phyloP scores from a whole-genome alignment of 2,888 invertebrate species.

The Stenotaenia linearis region DNA sequence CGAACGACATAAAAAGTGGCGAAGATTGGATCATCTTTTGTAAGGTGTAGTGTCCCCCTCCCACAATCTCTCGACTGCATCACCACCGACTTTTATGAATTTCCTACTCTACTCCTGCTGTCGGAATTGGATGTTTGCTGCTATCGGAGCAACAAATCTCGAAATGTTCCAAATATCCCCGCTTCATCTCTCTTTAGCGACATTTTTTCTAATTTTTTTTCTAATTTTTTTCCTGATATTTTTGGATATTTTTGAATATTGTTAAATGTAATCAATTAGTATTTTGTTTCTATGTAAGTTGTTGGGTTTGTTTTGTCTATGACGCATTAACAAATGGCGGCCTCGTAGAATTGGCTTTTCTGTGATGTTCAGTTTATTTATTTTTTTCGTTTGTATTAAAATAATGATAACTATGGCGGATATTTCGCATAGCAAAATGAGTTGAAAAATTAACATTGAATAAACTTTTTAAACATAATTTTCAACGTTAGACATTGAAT shows the following conservation, averaged over 20 bases:
- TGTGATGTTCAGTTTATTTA: too few relatives aligned
- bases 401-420: too few relatives aligned
- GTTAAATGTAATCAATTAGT: neutral
- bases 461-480: too few relatives aligned
- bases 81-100: constrained; percentile 19
- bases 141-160: constrained; percentile 5
- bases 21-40: constrained; percentile 19
- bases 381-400: too few relatives aligned
- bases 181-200: neutral
- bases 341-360: too few relatives aligned
- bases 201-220: neutral
- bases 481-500: too few relatives aligned
- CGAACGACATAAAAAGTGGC: constrained; percentile 10
- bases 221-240: neutral
- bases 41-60: constrained; percentile 15
- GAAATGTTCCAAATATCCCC: neutral
- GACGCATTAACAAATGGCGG: too few relatives aligned
- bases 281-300: too few relatives aligned
- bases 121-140: constrained; percentile 15
- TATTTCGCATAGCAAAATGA: too few relatives aligned
- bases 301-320: too few relatives aligned
- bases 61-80: constrained; percentile 5
- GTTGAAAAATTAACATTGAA: too few relatives aligned
- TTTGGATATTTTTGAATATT: too few relatives aligned
- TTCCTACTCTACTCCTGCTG: neutral